phyloP scores from a whole-genome alignment of 1,140 invertebrate genomes.

The Drosophila triauraria region DNA sequence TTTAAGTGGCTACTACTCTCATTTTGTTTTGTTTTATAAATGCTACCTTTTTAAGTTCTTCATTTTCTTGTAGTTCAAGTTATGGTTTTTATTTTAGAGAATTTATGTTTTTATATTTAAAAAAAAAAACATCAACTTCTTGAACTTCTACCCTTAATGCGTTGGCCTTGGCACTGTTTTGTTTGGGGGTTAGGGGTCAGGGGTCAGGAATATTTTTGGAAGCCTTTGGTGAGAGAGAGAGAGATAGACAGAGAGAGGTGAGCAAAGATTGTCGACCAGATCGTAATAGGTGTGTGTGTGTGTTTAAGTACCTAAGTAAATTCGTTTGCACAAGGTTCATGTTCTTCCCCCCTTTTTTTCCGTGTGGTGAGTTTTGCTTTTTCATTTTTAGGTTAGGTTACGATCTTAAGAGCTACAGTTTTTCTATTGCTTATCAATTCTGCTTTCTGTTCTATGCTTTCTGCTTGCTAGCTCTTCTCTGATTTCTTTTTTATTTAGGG shows the following conservation, averaged over 20 bases:
- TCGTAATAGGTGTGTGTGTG: constrained; percentile 35
- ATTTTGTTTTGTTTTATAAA: constrained; percentile 57
- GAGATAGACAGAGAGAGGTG: background rate
- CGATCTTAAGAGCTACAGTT: constrained; percentile 59
- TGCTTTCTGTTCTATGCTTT: constrained; percentile 31
- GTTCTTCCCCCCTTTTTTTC: constrained; percentile 25
- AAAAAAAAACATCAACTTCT: constrained; percentile 25
- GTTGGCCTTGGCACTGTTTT: constrained; percentile 46
- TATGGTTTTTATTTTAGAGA: constrained; percentile 8
- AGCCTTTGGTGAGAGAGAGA: constrained; percentile 37
- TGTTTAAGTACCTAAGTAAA: constrained; percentile 75
- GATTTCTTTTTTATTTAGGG: constrained; percentile 14
- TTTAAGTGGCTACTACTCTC: constrained; percentile 53
- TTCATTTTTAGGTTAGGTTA: constrained; percentile 27
- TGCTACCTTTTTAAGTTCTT: constrained; percentile 73
- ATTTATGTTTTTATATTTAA: background rate
- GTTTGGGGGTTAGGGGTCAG: background rate
- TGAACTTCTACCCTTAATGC: constrained; percentile 36
- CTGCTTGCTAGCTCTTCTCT: constrained; percentile 3
- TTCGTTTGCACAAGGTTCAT: constrained; percentile 66
- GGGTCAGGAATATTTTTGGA: constrained; percentile 19
- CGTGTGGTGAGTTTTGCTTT: background rate
- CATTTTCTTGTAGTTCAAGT: constrained; percentile 23
- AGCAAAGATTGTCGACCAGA: constrained; percentile 33
- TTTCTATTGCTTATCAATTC: constrained; percentile 65